Conservation (phyloP, 2,888 invertebrate genomes). For the Pachydiplax longipennis region DNA sequence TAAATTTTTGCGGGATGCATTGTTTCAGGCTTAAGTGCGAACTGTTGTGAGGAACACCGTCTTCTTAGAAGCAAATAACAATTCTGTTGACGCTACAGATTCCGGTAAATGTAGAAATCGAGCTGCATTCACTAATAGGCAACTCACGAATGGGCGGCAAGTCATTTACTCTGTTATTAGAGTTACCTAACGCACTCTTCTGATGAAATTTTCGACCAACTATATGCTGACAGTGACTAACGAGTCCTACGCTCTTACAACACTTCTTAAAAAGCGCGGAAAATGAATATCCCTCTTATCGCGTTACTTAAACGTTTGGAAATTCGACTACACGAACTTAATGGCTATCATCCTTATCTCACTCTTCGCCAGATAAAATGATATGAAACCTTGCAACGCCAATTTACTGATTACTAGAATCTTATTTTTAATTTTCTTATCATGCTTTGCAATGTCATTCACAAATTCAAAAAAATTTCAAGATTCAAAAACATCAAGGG, state of each 20-base stretch:
- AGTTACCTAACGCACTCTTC: conserved; percentile 9
- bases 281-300: too few species aligned
- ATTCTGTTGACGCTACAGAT: background rate
- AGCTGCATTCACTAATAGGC: background rate
- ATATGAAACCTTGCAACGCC: too few species aligned
- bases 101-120: background rate
- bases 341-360: too few species aligned
- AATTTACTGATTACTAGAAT: too few species aligned
- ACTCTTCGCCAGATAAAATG: too few species aligned
- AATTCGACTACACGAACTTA: too few species aligned
- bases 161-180: conserved; percentile 23
- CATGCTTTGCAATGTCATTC: too few species aligned
- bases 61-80: background rate
- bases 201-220: background rate
- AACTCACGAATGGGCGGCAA: conserved; percentile 1
- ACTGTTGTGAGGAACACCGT: background rate
- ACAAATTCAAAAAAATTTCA: too few species aligned
- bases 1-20: background rate
- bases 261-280: too few species aligned
- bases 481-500: too few species aligned
- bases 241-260: background rate
- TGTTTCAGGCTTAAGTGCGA: background rate
- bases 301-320: too few species aligned
- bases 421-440: too few species aligned
- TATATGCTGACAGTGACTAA: conserved; percentile 18